Percentiles rank a stretch among this genome's conserved stretches.
Conservation (phyloP, 2,888 invertebrate genomes). For the Pseudolycoriella hygida region DNA sequence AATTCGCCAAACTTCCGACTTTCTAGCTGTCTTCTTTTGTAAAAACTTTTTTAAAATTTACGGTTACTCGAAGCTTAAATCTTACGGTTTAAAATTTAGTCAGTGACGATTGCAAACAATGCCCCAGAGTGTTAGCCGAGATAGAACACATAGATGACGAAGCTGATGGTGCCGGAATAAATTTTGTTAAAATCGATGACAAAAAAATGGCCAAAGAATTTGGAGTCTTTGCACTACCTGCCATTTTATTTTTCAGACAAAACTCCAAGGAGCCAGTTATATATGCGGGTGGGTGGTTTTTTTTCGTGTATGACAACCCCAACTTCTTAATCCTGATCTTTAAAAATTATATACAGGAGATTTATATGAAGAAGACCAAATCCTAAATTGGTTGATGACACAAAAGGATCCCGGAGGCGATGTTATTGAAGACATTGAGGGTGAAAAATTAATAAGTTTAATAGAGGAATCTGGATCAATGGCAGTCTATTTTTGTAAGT, state of each 20-base stretch:
- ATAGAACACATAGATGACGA: conserved; percentile 90
- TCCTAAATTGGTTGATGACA: conserved; percentile 76
- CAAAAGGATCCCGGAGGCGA: conserved; percentile 87
- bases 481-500: conserved; percentile 88
- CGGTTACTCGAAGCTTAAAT: conserved; percentile 1
- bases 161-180: conserved; percentile 75
- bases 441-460: conserved; percentile 52
- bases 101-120: conserved; percentile 90
- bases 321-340: too few species aligned
- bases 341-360: conserved; percentile 51
- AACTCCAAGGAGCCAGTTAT: conserved; percentile 80
- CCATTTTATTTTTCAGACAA: conserved; percentile 75
- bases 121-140: conserved; percentile 69
- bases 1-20: conserved; percentile 73
- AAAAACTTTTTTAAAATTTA: conserved; percentile 31
- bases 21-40: conserved; percentile 88
- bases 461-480: conserved; percentile 67
- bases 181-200: conserved; percentile 85
- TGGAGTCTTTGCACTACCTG: conserved; percentile 81
- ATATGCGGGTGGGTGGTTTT: conserved; percentile 49
- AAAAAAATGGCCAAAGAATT: conserved; percentile 69
- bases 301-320: background rate
- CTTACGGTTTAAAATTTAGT: conserved; percentile 33
- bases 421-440: conserved; percentile 75
- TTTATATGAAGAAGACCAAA: conserved; percentile 69